These are phyloP conservation scores for Crax fasciolata DNA, from an alignment of 2,797 vertebrate genomes.

Conservation along the genomic window DNA sequence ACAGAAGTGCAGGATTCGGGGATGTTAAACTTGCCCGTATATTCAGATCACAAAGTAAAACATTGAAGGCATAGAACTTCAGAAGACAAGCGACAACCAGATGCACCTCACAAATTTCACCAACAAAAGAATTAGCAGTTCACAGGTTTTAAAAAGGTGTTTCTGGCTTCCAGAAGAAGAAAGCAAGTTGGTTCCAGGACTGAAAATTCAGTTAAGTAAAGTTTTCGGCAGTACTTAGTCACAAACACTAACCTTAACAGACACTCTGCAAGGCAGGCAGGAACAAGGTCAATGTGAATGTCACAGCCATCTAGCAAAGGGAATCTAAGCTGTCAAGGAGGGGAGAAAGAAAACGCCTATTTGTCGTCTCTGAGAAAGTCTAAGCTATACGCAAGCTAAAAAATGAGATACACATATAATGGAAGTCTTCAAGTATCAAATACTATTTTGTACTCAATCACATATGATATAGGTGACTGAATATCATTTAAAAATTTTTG, in stretches of 20 bases:
- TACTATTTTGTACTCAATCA: neutral
- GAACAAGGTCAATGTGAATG: neutral
- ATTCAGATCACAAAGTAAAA: neutral
- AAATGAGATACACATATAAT: neutral
- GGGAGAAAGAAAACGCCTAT: neutral
- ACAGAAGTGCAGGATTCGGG: neutral
- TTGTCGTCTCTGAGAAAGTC: neutral
- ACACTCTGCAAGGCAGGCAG: neutral
- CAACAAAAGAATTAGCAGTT: neutral
- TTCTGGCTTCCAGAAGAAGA: neutral
- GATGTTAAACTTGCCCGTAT: neutral
- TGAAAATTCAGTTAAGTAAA: neutral
- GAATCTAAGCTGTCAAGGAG: neutral
- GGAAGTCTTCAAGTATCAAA: neutral
- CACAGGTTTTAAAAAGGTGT: neutral
- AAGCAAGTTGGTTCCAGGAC: neutral
- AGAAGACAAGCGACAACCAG: neutral
- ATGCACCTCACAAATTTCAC: neutral
- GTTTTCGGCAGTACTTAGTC: neutral
- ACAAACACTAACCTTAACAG: neutral
- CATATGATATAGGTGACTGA: neutral
- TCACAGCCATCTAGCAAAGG: neutral
- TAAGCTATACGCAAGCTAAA: neutral
- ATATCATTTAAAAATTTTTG: neutral
- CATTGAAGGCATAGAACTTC: neutral